Base-by-base conservation (phyloP, 2,797 vertebrate genomes). In the Apodemus agrarius region DNA sequence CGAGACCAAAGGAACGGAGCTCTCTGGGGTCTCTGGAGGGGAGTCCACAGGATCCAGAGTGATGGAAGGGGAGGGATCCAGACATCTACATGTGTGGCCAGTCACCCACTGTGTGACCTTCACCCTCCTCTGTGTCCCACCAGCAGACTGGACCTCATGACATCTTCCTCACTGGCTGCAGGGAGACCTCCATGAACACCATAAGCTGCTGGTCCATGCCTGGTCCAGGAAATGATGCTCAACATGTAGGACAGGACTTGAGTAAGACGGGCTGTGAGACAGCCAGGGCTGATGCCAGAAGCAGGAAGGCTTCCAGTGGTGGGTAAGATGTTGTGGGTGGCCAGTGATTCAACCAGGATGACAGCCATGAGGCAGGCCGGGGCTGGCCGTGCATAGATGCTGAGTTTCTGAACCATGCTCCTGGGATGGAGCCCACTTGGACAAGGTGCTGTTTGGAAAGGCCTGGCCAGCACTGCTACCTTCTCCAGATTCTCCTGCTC, bases 401-500 rank as follows among this genome's bases (percentile, higher is more conserved):
- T 43, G 63, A 31, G n/a, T 82, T 72, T 76, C 59, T 21, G 69
- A 24, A 61, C 1, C 59, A 52, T 74, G 54, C 83, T 93, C 34
- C 54, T 74, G n/a, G 85, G 80, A 52, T 9, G 40, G n/a, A 34
- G 75, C 57, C 90, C 80, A 52, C 84, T 76, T 37, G 1, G 87
- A 91, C n/a, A 65, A 92, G 69, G 46, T 57, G 49, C 49, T 83
- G 37, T 80, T 86, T 57, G 26, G 49, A 65, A 80, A 96, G 84
- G 13, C 40, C 91, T 63, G 52, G 93, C 87, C 92, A 76, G 52
- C 61, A 65, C 75, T 52, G 22, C 63, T 86, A 52, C 57, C 89
- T 75, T 93, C 52, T 74, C 69, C 46, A 85, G 52, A 54, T 78
- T 79, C 89, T 96, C 63, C 26, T 46, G 67, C 91, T 92, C 74